Percentiles rank a stretch among this genome's conserved stretches.
These are phyloP conservation scores for Leptopterna dolabrata DNA, from an alignment of 2,888 invertebrate genomes.

Conservation along the genomic window DNA sequence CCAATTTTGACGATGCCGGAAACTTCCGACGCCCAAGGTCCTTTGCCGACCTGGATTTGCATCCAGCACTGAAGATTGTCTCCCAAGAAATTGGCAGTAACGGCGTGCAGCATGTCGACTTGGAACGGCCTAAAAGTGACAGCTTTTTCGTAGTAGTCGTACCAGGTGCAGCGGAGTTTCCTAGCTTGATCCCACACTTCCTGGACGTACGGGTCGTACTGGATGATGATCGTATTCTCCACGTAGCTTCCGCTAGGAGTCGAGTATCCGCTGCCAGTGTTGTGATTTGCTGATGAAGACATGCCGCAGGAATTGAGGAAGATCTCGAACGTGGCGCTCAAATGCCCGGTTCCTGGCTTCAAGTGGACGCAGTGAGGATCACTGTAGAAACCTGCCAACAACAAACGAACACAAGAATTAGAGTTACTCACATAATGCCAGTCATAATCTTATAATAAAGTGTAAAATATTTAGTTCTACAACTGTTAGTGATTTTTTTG, in stretches of 20 bases:
- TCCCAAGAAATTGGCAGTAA: conserved; percentile 93
- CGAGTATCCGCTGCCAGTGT: conserved; percentile 87
- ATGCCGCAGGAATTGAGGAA: conserved; percentile 93
- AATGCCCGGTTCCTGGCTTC: conserved; percentile 87
- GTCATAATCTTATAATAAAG: too few relatives aligned
- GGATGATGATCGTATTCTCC: conserved; percentile 93
- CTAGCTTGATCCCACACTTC: conserved; percentile 96
- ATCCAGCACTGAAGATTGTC: conserved; percentile 98
- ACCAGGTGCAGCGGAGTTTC: conserved; percentile 93
- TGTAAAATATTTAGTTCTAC: too few relatives aligned
- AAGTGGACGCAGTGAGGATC: conserved; percentile 92
- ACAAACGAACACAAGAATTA: conserved; percentile 45
- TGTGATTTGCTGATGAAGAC: conserved; percentile 89
- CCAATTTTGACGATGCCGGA: conserved; percentile 94
- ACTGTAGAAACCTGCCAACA: conserved; percentile 78
- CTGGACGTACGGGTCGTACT: conserved; percentile 90
- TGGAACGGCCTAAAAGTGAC: conserved; percentile 95
- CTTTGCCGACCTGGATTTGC: conserved; percentile 95
- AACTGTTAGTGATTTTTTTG: too few relatives aligned
- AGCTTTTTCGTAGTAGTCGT: conserved; percentile 94
- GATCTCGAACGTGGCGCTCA: conserved; percentile 90
- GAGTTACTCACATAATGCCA: background rate
- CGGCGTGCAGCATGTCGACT: conserved; percentile 94
- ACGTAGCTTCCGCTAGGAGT: conserved; percentile 92
- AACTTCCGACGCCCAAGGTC: conserved; percentile 95